These are phyloP conservation scores for Neodiprion fabricii DNA, from an alignment of 1,140 invertebrate genomes.

Conservation along the genomic window DNA sequence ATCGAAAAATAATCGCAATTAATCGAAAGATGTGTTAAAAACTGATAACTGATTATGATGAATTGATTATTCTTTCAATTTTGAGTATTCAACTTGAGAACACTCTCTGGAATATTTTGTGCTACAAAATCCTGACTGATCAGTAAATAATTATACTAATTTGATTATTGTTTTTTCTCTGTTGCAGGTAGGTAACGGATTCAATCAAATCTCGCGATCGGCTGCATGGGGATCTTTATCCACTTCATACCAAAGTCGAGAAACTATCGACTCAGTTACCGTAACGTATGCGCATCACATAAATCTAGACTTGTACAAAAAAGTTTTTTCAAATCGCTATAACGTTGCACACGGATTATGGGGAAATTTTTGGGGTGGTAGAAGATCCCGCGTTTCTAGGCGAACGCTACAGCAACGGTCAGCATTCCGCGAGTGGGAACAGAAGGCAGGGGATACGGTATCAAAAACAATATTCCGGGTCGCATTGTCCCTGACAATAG, in stretches of 20 bases:
- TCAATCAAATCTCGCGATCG: conserved; percentile 10
- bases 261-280: too few species aligned
- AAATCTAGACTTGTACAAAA: too few species aligned
- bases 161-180: conserved; percentile 33
- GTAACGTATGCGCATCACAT: too few species aligned
- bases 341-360: too few species aligned
- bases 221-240: too few species aligned
- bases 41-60: too few species aligned
- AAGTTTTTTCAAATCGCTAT: too few species aligned
- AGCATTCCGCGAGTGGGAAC: conserved; percentile 4
- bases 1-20: background rate
- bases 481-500: conserved; percentile 40
- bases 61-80: too few species aligned
- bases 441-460: background rate
- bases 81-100: too few species aligned
- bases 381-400: conserved; percentile 8
- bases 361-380: background rate
- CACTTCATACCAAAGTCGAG: too few species aligned
- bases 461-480: conserved; percentile 27
- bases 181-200: conserved; percentile 56
- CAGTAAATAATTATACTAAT: conserved; percentile 17
- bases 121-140: too few species aligned
- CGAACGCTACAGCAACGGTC: conserved; percentile 4
- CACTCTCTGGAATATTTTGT: too few species aligned
- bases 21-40: background rate